Conservation (phyloP, 2,113 vertebrate genomes). For the Petrocephalus microphthalmus region DNA sequence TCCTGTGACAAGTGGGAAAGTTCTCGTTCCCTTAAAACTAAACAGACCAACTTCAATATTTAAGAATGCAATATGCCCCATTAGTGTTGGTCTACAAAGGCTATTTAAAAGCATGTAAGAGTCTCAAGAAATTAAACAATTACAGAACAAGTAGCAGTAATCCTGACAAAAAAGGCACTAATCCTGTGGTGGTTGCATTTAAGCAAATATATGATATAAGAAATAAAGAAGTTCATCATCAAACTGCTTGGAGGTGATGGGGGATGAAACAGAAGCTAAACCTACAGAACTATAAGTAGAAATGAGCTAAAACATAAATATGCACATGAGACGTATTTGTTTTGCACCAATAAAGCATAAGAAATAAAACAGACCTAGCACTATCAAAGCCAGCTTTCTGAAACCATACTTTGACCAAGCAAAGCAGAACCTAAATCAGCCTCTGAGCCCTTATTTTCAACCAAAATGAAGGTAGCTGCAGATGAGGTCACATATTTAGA, state of each 20-base stretch:
- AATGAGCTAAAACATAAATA: background rate
- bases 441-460: background rate
- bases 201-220: background rate
- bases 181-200: background rate
- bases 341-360: background rate
- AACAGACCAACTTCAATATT: background rate
- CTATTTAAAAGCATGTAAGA: background rate
- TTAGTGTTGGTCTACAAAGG: background rate
- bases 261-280: background rate
- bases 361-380: background rate
- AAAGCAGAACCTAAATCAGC: background rate
- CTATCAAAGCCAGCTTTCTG: background rate
- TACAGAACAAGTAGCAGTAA: background rate
- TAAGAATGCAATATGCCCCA: background rate
- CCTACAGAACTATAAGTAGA: background rate
- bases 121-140: background rate
- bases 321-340: background rate
- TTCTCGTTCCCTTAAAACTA: background rate
- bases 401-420: background rate
- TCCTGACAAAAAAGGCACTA: background rate
- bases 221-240: background rate
- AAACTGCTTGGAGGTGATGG: background rate
- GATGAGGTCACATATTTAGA: background rate
- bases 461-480: background rate
- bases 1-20: background rate